These are phyloP conservation scores for Ophiodon elongatus DNA, from an alignment of 2,113 vertebrate species.

Conservation along the genomic window DNA sequence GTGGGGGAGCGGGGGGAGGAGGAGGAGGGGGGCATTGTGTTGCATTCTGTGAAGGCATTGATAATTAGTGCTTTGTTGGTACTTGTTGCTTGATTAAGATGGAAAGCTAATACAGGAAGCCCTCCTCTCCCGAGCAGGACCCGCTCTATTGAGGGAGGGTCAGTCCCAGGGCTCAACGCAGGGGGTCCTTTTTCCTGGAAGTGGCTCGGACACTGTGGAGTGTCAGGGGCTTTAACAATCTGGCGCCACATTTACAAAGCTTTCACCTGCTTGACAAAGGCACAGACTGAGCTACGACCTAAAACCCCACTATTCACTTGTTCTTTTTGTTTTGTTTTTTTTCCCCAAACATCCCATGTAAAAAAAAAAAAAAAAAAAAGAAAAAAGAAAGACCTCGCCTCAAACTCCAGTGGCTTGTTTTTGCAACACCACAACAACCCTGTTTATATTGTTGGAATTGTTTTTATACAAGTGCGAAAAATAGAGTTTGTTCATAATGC, in stretches of 20 bases:
- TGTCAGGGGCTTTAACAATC: constrained; percentile 87
- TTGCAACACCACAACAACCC: constrained; percentile 12
- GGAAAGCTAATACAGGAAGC: constrained; percentile 86
- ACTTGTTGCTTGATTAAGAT: constrained; percentile 87
- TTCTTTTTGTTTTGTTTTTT: constrained; percentile 65
- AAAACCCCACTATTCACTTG: constrained; percentile 82
- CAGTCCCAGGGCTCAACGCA: constrained; percentile 85
- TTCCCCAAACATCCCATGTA: constrained; percentile 57
- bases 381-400: constrained; percentile 37
- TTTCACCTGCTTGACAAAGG: constrained; percentile 87
- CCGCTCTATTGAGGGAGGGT: constrained; percentile 84
- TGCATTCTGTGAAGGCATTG: constrained; percentile 80
- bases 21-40: constrained; percentile 66
- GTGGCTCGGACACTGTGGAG: constrained; percentile 82
- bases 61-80: constrained; percentile 87
- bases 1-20: constrained; percentile 13
- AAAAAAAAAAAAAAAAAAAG: background rate
- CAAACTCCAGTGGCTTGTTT: constrained; percentile 48
- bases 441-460: constrained; percentile 6
- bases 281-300: constrained; percentile 86
- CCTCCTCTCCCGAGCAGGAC: constrained; percentile 79
- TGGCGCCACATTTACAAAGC: constrained; percentile 88
- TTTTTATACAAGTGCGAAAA: constrained; percentile 2
- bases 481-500: background rate
- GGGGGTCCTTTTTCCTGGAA: constrained; percentile 86